Conservation (phyloP, 1,140 invertebrate species). For the Forficula auricularia region DNA sequence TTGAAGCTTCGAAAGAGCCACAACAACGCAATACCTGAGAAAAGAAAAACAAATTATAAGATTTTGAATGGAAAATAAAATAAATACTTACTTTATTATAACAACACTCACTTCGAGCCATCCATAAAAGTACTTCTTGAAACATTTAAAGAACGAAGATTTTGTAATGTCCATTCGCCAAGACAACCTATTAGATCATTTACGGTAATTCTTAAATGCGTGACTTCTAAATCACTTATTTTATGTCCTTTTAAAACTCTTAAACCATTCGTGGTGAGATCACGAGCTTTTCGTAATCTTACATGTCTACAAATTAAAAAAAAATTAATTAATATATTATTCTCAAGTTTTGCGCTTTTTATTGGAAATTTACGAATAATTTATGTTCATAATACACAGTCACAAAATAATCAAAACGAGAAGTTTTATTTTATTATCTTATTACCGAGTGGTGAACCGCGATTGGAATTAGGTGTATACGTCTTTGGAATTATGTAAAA, state of each 20-base stretch:
- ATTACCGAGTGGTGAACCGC: too few species aligned
- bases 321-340: background rate
- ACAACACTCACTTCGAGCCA: slow-evolving; percentile 26
- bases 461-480: too few species aligned
- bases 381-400: too few species aligned
- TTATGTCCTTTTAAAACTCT: slow-evolving; percentile 47
- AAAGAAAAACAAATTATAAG: slow-evolving; percentile 11
- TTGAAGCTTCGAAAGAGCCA: slow-evolving; percentile 35
- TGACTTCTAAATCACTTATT: slow-evolving; percentile 41
- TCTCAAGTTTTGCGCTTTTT: too few species aligned
- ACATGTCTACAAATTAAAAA: slow-evolving; percentile 27
- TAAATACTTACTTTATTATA: background rate
- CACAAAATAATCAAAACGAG: too few species aligned
- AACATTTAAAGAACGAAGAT: slow-evolving; percentile 46
- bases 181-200: slow-evolving; percentile 51
- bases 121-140: slow-evolving; percentile 44
- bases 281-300: slow-evolving; percentile 33
- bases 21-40: slow-evolving; percentile 30
- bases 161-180: slow-evolving; percentile 50
- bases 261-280: slow-evolving; percentile 42
- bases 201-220: slow-evolving; percentile 39
- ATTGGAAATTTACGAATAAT: too few species aligned
- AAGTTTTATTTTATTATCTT: too few species aligned
- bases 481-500: too few species aligned
- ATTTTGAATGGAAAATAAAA: slow-evolving; percentile 4